Evolutionary conservation across 2,113 vertebrate genomes (phyloP).

Genomic region (Gopherus evgoodei): DNA sequence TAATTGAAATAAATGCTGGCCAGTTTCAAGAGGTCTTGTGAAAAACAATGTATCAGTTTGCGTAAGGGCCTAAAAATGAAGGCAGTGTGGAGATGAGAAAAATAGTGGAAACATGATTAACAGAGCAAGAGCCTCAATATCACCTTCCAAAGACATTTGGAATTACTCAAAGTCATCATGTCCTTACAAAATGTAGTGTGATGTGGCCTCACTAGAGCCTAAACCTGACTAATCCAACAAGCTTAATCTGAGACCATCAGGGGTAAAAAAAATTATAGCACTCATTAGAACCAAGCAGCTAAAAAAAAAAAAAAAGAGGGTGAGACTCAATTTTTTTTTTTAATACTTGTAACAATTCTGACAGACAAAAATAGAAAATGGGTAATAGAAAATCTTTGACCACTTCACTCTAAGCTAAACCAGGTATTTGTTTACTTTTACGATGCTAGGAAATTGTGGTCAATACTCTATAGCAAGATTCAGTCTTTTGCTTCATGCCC

Average conservation of each 20-base stretch:
- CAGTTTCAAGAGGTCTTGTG: not conserved
- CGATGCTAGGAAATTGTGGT: not conserved
- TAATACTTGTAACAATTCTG: not conserved
- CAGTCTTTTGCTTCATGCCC: not conserved
- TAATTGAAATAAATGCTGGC: not conserved
- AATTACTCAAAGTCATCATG: not conserved
- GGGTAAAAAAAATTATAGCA: not conserved
- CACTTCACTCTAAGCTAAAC: not conserved
- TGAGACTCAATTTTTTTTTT: not conserved
- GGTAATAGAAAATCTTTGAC: not conserved
- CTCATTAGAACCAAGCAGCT: not conserved
- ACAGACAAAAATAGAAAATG: not conserved
- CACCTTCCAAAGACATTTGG: accelerated
- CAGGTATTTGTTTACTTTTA: not conserved
- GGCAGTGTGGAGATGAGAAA: too few relatives aligned
- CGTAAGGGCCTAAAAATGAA: not conserved
- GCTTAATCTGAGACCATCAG: not conserved
- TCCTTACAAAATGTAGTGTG: not conserved
- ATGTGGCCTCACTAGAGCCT: not conserved
- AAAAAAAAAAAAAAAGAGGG: not conserved
- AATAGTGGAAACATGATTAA: not conserved
- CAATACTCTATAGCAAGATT: not conserved
- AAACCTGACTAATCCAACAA: not conserved
- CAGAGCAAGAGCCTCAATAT: not conserved
- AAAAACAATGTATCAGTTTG: not conserved